Base-by-base conservation (phyloP, 2,797 vertebrate species). In the Hyperoplus immaculatus region DNA sequence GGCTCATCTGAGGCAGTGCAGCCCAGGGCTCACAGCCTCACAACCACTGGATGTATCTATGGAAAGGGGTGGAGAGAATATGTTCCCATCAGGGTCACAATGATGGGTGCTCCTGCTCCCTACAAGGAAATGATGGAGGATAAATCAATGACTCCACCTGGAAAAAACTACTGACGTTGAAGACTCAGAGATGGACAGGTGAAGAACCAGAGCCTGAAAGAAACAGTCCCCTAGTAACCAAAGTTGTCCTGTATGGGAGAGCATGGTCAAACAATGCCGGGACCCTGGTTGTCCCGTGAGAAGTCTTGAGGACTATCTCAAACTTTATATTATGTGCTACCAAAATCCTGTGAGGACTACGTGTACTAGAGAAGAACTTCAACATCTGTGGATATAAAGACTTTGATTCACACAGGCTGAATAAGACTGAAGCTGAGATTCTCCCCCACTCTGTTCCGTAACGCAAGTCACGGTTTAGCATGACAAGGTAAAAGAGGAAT, bases 1-100 rank as follows among this genome's bases (percentile, higher is more conserved):
- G 98, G 85, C 92, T 99, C 57, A 99, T 99, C 89, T 98, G 92
- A 95, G 63, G 41, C 21, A 29, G 14, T 43, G n/a, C 43, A 51
- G 51, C 49, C 38, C 36, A 29, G 15, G 29, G 57, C 53, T 64
- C 58, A 16, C 54, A 65, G 51, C 63, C 39, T 75, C 39, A 53
- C 75, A 78, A 75, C 68, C 64, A 56, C 57, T 73, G 67, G 82
- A 78, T 80, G 79, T 72, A 50, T 75, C 18, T 60, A 13, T 73
- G 16, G 55, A 12, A 38, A 58, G 65, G 41, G 71, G 21, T 8
- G 9, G 15, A 56, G 75, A 64, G 54, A 76, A 69, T 63, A 63
- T 3, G 9, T 45, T 42, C 18, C 70, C 71, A 58, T 72, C 69
- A 63, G 71, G 53, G 61, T 75, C 53, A 49, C 5, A 53, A 67